Base-by-base conservation (phyloP, 2,113 vertebrate genomes). In the Orycteropus afer region DNA sequence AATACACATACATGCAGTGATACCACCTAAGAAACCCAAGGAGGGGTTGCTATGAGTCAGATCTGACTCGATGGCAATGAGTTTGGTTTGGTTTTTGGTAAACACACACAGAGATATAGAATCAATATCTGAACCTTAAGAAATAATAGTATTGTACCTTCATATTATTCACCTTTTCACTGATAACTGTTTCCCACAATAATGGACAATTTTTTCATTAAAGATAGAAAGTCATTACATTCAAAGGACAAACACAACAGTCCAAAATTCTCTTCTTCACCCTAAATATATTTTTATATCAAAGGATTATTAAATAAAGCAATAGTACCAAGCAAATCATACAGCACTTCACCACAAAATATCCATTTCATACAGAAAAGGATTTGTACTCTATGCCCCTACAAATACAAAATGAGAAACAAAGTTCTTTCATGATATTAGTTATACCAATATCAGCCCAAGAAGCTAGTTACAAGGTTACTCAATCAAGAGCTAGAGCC, bases 271-370 rank as follows among this genome's bases (percentile, higher is more conserved):
- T 77, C 45, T 82, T 93, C 67, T 51, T 85, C 29, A 63, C 92
- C 42, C 40, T 79, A 83, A 78, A 71, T 47, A 15, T 92, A 27
- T 57, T 81, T 90, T 84, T 59, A 81, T 57, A 90, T 47, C 32
- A 91, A 53, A 87, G 61, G 55, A n/a, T 51, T 79, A 87, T 53
- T 93, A 84, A 87, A 87, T 45, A 91, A 95, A 80, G 20, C 78
- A 91, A 71, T 80, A 40, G 18, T 65, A 73, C 20, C 15, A 87
- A 91, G 34, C 32, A 85, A 87, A 77, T 65, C 13, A 51, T 47
- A 32, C 5, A 82, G 53, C 51, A 89, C 4, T 83, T 92, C n/a
- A 95, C 92, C 40, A 92, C 40, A 65, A 86, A 90, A 69, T 37
- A 67, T n/a, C 18, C 57, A 71, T 42, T 91, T 85, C n/a, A 77